Base-by-base conservation (phyloP, 2,113 vertebrate genomes). In the Leuciscus idus region DNA sequence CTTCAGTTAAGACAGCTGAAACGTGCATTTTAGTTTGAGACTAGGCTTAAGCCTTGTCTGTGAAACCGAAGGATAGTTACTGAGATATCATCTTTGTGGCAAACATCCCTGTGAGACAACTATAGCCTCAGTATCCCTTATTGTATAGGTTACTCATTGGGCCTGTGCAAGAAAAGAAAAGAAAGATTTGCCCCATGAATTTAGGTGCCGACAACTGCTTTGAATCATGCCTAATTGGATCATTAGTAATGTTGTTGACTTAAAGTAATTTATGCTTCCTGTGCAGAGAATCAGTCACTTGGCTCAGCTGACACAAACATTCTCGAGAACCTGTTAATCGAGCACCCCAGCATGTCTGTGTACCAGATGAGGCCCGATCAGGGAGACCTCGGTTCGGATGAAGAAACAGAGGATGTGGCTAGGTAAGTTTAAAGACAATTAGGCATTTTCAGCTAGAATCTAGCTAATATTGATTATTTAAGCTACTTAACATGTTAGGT, bases 311-410 rank as follows among this genome's bases (percentile, higher is more conserved):
- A 91, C 28, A 84, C 21, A 11, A 90, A 91, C 77, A 90, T 92
- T 10, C 89, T 95, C 0, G 94, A 95, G 92, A 92, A 95, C 90
- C 91, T 94, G 83, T 90, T 95, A 88, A 95, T 94, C 2, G 94
- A 95, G 84, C 95, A 95, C 76, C 94, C 95, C 79, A 95, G 95
- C 91, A 94, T 94, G 94, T 95, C 94, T 0, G 92, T 95, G 11
- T 95, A 95, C 87, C 92, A 95, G 89, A 92, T 91, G 84, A 70
- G 84, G 50, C 79, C 36, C 1, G 88, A 85, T 15, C 87, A 85
- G 3, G 88, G 91, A 61, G 92, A 92, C n/a, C 36, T 13, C 0
- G 77, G 15, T 23, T 91, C 85, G 4, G 91, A 91, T 50, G 80
- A 93, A 17, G 91, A 94, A 1, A 89, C 93, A 17, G 90, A 91